Evolutionary conservation across 2,888 invertebrate genomes (phyloP).

Genomic region (Luperina testacea): DNA sequence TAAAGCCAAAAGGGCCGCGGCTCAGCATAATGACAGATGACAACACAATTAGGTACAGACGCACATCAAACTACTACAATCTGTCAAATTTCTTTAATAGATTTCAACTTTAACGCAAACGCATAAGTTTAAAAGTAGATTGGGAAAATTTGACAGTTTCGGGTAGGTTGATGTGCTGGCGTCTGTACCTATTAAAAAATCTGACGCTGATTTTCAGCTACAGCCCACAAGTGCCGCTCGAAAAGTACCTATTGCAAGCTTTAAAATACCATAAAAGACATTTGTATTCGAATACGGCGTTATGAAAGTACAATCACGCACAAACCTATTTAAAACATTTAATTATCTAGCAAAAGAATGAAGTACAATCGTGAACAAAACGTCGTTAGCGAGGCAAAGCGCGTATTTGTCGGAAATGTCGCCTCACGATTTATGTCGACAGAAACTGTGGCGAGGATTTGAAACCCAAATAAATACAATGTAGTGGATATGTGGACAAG

Average conservation of each 20-base stretch:
- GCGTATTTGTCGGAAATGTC: conserved; percentile 85
- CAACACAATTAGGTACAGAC: not conserved
- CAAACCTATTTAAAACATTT: conserved; percentile 62
- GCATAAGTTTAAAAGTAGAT: too few species aligned
- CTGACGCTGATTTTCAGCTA: not conserved
- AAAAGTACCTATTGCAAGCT: not conserved
- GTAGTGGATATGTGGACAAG: conserved; percentile 37
- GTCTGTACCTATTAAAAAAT: too few species aligned
- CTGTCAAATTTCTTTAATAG: too few species aligned
- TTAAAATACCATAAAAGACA: not conserved
- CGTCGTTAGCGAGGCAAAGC: conserved; percentile 80
- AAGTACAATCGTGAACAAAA: conserved; percentile 80
- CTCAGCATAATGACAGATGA: not conserved
- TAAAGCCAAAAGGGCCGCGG: not conserved
- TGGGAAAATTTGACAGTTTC: too few species aligned
- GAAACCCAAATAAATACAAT: conserved; percentile 82
- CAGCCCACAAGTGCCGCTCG: not conserved
- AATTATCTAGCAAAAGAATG: conserved; percentile 65
- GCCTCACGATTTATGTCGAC: conserved; percentile 85
- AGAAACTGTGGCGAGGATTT: conserved; percentile 79
- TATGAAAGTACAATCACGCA: conserved; percentile 47
- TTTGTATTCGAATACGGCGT: not conserved
- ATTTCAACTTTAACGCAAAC: too few species aligned
- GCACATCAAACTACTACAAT: too few species aligned
- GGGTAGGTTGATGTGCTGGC: too few species aligned